Evolutionary conservation across 2,888 invertebrate genomes (phyloP).

Genomic region (Drosophila limbata): DNA sequence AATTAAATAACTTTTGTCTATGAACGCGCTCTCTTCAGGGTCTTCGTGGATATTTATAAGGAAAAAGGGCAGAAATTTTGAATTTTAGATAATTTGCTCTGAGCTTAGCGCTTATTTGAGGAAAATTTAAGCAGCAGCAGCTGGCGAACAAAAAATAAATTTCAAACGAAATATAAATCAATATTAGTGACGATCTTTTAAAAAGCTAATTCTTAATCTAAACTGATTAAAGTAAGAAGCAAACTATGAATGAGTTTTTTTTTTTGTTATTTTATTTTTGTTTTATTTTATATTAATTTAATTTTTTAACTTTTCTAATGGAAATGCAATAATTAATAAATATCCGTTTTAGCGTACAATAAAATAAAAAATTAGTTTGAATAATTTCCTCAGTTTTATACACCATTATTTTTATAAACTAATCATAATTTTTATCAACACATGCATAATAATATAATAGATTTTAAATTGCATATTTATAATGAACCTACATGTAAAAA

Average conservation of each 20-base stretch:
- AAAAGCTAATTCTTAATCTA: neutral
- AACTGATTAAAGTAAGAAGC: neutral
- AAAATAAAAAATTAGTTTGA: too few relatives aligned
- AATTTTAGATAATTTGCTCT: slow-evolving; percentile 47
- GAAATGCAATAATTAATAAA: too few relatives aligned
- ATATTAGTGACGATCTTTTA: neutral
- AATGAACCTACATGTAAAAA: neutral
- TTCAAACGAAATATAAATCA: neutral
- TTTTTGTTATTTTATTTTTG: too few relatives aligned
- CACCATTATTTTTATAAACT: too few relatives aligned
- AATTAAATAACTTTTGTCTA: slow-evolving; percentile 61
- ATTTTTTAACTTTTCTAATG: too few relatives aligned
- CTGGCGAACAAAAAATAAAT: neutral
- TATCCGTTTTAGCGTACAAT: too few relatives aligned
- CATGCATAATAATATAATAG: too few relatives aligned
- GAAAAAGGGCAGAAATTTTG: slow-evolving; percentile 10
- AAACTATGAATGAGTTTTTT: neutral
- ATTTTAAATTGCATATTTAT: too few relatives aligned
- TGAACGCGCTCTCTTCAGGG: slow-evolving; percentile 62
- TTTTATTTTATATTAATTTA: too few relatives aligned
- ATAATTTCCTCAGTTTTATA: too few relatives aligned
- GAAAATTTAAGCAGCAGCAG: neutral
- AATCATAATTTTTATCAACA: too few relatives aligned
- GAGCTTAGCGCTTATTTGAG: slow-evolving; percentile 17
- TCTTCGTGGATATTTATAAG: slow-evolving; percentile 33